These are phyloP conservation scores for Sicus ferrugineus DNA, from an alignment of 2,888 invertebrate species.

Conservation along the genomic window DNA sequence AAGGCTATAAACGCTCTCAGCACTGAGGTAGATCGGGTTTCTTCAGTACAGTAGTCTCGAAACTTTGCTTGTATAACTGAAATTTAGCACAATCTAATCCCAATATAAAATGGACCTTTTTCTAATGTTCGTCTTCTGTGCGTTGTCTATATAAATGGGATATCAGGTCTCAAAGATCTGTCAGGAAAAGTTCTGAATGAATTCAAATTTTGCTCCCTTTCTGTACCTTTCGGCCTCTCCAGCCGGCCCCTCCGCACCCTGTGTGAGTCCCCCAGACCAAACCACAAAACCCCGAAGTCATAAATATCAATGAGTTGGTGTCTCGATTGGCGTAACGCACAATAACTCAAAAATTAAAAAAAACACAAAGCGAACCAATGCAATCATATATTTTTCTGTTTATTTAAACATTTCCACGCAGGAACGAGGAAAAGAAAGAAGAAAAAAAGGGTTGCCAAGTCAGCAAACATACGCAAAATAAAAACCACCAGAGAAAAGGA, in stretches of 20 bases:
- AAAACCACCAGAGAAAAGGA: constrained; percentile 10
- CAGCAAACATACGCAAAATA: constrained; percentile 45
- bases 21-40: too few species aligned
- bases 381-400: constrained; percentile 55
- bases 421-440: constrained; percentile 1
- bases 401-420: constrained; percentile 53
- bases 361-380: constrained; percentile 29
- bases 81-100: too few species aligned
- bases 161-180: too few species aligned
- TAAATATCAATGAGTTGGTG: constrained; percentile 52
- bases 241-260: background rate
- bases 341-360: constrained; percentile 28
- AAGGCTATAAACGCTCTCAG: too few species aligned
- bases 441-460: constrained; percentile 51
- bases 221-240: background rate
- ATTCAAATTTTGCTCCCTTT: background rate
- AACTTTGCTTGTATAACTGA: too few species aligned
- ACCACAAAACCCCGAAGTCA: constrained; percentile 39
- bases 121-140: too few species aligned
- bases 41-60: too few species aligned
- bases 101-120: too few species aligned
- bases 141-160: too few species aligned
- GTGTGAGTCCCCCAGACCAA: background rate
- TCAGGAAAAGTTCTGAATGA: background rate
- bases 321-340: constrained; percentile 30